A percentile compares a stretch with the other conserved stretches of the same genome.
Evolutionary conservation across 2,797 vertebrate genomes (phyloP).

Genomic region (Periophthalmus magnuspinnatus): DNA sequence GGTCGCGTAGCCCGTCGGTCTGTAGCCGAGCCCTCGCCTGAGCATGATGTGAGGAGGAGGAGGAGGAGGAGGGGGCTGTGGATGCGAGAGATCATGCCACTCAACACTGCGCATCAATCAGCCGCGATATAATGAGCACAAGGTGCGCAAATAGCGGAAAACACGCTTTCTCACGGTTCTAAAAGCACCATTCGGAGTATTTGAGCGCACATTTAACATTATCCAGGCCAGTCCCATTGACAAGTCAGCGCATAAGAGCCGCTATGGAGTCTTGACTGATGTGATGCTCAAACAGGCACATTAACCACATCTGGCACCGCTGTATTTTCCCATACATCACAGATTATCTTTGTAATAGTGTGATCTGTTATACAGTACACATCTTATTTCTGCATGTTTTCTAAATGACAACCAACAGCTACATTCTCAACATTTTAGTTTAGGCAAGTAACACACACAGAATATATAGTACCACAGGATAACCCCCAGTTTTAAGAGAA

Average conservation of each 20-base stretch:
- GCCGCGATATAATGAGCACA: conserved; percentile 3
- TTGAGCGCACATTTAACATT: not conserved
- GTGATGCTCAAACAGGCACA: not conserved
- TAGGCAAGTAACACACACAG: not conserved
- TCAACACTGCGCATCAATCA: conserved; percentile 36
- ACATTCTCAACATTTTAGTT: too few species aligned
- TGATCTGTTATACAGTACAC: not conserved
- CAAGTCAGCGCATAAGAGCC: too few species aligned
- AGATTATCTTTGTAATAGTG: not conserved
- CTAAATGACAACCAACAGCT: too few species aligned
- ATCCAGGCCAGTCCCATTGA: too few species aligned
- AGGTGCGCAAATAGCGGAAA: not conserved
- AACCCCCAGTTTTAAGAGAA: not conserved
- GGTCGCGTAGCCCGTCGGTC: conserved; percentile 60
- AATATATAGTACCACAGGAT: not conserved
- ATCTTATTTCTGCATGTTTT: not conserved
- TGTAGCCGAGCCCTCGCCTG: conserved; percentile 39
- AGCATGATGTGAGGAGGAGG: conserved; percentile 32
- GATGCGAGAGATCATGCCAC: conserved; percentile 34
- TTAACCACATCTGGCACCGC: not conserved
- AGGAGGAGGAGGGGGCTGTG: conserved; percentile 35
- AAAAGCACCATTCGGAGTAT: not conserved
- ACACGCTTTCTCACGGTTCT: not conserved
- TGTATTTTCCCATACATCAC: not conserved
- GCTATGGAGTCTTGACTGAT: too few species aligned